Evolutionary conservation across 2,888 invertebrate species (phyloP).

Genomic region (Glyphotaelius pellucidus): DNA sequence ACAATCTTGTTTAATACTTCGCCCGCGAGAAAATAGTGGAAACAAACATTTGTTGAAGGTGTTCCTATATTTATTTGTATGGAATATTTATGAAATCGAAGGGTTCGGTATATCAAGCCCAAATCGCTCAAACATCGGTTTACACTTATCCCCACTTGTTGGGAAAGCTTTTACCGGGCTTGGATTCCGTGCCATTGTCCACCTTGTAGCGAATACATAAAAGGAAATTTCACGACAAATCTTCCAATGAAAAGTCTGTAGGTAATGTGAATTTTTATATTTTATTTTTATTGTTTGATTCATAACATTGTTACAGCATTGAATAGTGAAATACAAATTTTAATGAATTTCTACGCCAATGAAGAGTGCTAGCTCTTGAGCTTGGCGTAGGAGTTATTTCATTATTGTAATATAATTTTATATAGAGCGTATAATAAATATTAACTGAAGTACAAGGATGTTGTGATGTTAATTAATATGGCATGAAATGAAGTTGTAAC

Average conservation of each 20-base stretch:
- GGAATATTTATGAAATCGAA: background rate
- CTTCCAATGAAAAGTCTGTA: background rate
- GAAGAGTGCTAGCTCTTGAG: too few relatives aligned
- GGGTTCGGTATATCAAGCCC: background rate
- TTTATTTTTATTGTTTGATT: too few relatives aligned
- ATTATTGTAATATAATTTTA: too few relatives aligned
- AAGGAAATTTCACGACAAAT: background rate
- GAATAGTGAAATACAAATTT: too few relatives aligned
- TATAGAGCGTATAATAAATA: too few relatives aligned
- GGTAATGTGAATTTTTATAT: too few relatives aligned
- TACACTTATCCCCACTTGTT: background rate
- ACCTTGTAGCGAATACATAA: background rate
- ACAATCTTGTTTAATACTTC: background rate
- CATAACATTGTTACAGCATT: too few relatives aligned
- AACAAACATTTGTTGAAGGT: background rate
- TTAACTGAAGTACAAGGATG: too few relatives aligned
- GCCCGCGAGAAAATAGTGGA: background rate
- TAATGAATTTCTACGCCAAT: too few relatives aligned
- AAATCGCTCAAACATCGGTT: background rate
- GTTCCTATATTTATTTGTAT: background rate
- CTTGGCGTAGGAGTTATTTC: too few relatives aligned
- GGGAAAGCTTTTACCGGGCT: background rate
- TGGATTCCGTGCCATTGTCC: background rate
- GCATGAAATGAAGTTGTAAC: too few relatives aligned
- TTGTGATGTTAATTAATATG: too few relatives aligned